Evolutionary conservation across 2,113 vertebrate genomes (phyloP), one percentile per base, ranked within the genome.

Genomic region (Cebidichthys violaceus): DNA sequence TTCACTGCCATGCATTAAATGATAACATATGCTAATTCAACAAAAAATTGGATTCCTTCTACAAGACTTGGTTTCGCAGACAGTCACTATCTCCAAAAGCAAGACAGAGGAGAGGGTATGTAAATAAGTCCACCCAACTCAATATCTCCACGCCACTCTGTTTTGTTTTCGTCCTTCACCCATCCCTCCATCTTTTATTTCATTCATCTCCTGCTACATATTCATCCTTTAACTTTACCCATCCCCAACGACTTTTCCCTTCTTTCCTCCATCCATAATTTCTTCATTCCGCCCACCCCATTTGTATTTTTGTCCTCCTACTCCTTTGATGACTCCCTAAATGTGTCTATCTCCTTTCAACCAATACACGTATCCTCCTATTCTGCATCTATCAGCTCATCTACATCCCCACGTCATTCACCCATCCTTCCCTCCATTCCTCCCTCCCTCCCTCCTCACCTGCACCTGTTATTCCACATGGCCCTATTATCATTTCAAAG

Each of bases 401-500:
- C n/a, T 67, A 41, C 41, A n/a, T 52, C 33, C 20, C 27, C 43
- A 61, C 31, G 47, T 70, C 43, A 55, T 76, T 80, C 7, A 15
- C 55, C 62, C 27, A 37, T 55, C 59, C 17, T 8, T 60, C 43
- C 60, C 20, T 76, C 57, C 29, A 24, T 57, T 41, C 31, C 31
- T 31, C 50, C 72, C 27, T 31, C 50, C 72, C 27, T 70, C 67
- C 75, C 55, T 78, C 62, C 73, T 84, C 84, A 90, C 88, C 79
- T 74, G 76, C 85, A 85, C 85, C 83, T 90, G 87, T 84, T 83
- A 86, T 90, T 90, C 90, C 86, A 91, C 88, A 84, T 88, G 89
- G 81, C 57, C 59, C 9, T 60, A 94, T 95, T 95, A 93, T 85
- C 90, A 95, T 95, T 95, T 96, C 93, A 95, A 95, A 94, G 91